A percentile compares a stretch with the other conserved stretches of the same genome.
These are phyloP conservation scores for Anisognathus igniventris DNA, from an alignment of 2,797 vertebrate genomes.

Conservation along the genomic window DNA sequence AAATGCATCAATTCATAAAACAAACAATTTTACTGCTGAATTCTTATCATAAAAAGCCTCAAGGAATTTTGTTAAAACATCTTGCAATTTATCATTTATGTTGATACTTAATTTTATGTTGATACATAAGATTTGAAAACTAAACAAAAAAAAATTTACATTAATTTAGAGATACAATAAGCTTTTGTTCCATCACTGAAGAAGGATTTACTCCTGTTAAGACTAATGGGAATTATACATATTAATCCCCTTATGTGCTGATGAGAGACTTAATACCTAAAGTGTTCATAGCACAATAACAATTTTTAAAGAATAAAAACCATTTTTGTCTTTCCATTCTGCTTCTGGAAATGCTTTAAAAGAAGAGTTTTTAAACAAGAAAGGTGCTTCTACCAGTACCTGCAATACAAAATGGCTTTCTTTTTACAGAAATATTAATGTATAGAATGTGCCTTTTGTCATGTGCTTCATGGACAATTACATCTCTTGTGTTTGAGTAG, in stretches of 20 bases:
- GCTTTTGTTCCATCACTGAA: conserved; percentile 4
- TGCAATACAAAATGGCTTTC: neutral
- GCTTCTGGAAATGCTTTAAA: neutral
- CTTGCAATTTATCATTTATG: conserved; percentile 3
- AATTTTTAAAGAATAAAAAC: neutral
- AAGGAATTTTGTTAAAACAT: neutral
- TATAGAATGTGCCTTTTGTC: neutral
- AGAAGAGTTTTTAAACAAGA: neutral
- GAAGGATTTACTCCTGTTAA: conserved; percentile 36
- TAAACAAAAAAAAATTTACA: neutral
- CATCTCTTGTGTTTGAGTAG: neutral
- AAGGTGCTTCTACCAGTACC: neutral
- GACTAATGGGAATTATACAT: conserved; percentile 13
- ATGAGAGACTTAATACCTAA: neutral
- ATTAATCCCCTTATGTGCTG: conserved; percentile 7
- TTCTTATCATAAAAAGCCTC: neutral
- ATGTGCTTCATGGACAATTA: neutral
- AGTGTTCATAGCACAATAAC: neutral
- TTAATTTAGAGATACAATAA: conserved; percentile 9
- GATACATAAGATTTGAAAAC: neutral
- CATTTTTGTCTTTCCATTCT: neutral
- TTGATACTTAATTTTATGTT: neutral
- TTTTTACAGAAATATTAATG: neutral
- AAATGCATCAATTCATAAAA: conserved; percentile 1
- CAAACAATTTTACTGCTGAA: neutral